Conservation (phyloP, 1,140 invertebrate species). For the Drosophila pruinosa region DNA sequence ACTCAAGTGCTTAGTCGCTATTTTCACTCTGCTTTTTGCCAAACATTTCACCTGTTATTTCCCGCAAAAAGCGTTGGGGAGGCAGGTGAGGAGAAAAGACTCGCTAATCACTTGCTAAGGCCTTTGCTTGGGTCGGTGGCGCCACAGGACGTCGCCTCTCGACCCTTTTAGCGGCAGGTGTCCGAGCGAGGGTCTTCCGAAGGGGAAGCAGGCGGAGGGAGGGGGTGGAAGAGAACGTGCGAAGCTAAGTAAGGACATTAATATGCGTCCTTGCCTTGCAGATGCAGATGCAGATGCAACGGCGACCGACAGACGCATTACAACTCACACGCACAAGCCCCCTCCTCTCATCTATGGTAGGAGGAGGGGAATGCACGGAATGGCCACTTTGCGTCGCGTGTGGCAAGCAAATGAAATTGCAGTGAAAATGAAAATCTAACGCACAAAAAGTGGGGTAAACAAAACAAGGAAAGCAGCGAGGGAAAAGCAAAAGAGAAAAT, state of each 20-base stretch:
- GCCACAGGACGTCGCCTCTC: background rate
- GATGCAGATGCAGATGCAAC: conserved; percentile 28
- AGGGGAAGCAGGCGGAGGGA: background rate
- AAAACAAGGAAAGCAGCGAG: conserved; percentile 20
- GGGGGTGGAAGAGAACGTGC: conserved; percentile 44
- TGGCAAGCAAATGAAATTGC: conserved; percentile 78
- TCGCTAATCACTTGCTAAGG: conserved; percentile 37
- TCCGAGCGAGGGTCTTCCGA: too few species aligned
- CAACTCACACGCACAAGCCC: conserved; percentile 31
- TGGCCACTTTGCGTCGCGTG: conserved; percentile 72
- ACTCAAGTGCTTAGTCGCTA: too few species aligned
- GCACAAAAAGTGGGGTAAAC: conserved; percentile 71
- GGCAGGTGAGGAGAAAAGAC: background rate
- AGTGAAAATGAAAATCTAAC: conserved; percentile 80
- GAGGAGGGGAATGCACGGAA: background rate
- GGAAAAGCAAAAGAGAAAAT: background rate
- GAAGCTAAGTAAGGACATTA: conserved; percentile 78
- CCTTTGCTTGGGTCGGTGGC: background rate
- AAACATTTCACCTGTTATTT: background rate
- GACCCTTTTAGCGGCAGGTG: too few species aligned
- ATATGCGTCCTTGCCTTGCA: conserved; percentile 71
- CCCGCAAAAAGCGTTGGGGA: too few species aligned
- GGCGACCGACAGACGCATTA: conserved; percentile 43
- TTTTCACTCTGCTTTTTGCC: background rate
- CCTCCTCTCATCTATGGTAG: background rate